A percentile compares a stretch with the other conserved stretches of the same genome.
Evolutionary conservation across 1,140 invertebrate genomes (phyloP).

Genomic region (Palaemon carinicauda): DNA sequence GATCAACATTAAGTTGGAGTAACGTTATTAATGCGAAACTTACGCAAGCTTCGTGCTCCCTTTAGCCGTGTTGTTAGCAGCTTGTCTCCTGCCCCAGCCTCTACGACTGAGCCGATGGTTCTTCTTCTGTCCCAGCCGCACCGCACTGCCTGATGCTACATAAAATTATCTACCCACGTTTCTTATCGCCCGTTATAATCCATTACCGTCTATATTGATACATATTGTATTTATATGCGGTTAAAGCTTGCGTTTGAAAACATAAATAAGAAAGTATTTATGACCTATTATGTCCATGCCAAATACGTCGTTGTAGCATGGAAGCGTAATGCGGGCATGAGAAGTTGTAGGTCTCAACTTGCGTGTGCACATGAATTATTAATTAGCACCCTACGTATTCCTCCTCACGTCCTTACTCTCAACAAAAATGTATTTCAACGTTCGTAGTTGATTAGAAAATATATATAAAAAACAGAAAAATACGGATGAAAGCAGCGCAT

Average conservation of each 20-base stretch:
- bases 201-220: too few species aligned
- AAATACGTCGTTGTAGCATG: slow-evolving; percentile 36
- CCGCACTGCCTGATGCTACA: not conserved
- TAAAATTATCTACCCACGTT: not conserved
- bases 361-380: slow-evolving; percentile 53
- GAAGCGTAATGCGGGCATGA: slow-evolving; percentile 50
- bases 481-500: slow-evolving; percentile 20
- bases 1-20: not conserved
- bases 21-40: slow-evolving; percentile 24
- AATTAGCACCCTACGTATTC: slow-evolving; percentile 32
- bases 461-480: not conserved
- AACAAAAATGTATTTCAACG: not conserved
- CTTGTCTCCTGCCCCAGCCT: slow-evolving; percentile 45
- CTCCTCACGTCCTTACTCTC: not conserved
- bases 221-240: too few species aligned
- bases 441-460: not conserved
- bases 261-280: too few species aligned
- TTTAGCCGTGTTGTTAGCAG: slow-evolving; percentile 42
- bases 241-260: too few species aligned
- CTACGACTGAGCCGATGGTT: slow-evolving; percentile 48
- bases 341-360: slow-evolving; percentile 48
- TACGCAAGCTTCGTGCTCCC: slow-evolving; percentile 53
- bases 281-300: not conserved
- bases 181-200: not conserved
- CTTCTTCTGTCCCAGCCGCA: not conserved